Conservation (phyloP, 2,888 invertebrate genomes). For the Drosophila anomelani region DNA sequence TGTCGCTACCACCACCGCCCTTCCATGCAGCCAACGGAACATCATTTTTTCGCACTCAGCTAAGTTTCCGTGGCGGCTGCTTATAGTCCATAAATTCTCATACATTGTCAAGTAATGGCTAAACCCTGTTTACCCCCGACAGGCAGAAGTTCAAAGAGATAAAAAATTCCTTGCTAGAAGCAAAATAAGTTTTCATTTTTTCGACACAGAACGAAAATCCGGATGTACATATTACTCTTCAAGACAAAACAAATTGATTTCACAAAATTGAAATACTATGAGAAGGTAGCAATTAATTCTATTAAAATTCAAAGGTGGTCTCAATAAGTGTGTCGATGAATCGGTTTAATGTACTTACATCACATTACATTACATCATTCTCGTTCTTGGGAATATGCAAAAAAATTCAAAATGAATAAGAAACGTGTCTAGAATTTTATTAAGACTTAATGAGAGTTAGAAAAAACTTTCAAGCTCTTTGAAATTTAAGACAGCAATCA, state of each 20-base stretch:
- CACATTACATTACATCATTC: background rate
- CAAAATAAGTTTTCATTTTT: background rate
- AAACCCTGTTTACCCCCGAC: slow-evolving; percentile 31
- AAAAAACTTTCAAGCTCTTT: background rate
- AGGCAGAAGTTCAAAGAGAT: slow-evolving; percentile 25
- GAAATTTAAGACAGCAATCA: too few species aligned
- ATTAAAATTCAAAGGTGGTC: background rate
- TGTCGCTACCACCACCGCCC: slow-evolving; percentile 22
- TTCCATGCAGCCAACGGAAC: slow-evolving; percentile 4
- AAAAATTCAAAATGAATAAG: background rate
- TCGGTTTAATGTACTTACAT: background rate
- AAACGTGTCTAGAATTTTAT: background rate
- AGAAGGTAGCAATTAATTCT: background rate
- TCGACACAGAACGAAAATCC: background rate
- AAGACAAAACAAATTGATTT: too few species aligned
- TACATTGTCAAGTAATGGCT: slow-evolving; percentile 47
- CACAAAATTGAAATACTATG: background rate
- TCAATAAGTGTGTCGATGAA: background rate
- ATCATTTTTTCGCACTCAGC: slow-evolving; percentile 43
- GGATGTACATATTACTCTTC: too few species aligned
- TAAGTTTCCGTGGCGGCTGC: slow-evolving; percentile 33
- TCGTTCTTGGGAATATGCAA: background rate
- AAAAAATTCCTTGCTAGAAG: slow-evolving; percentile 2
- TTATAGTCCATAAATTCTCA: slow-evolving; percentile 44
- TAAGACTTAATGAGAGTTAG: background rate